Evolutionary conservation across 2,888 invertebrate genomes (phyloP), one percentile per base, ranked within the genome.

Genomic region (Drosophila histrio): DNA sequence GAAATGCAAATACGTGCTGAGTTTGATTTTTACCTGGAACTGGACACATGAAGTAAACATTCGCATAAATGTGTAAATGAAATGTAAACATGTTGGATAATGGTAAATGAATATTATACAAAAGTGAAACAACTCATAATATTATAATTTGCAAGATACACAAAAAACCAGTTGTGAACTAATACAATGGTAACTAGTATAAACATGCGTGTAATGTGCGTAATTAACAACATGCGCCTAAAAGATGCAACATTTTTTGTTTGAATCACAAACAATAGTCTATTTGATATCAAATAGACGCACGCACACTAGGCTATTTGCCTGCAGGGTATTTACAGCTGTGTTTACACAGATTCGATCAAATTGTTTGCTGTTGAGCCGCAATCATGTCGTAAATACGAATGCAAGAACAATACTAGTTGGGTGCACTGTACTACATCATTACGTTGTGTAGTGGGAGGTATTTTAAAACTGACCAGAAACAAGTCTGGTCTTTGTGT

Each of bases 341-440:
- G 22, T 43, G 30, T 32, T 49, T 44, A 24, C 49, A 54, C 30
- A 43, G 2, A 30, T 30, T 28, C 22, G 13, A 17, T 21, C 13
- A 17, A 32, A 52, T 43, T 32, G 44, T n/a, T 8, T 30, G 50
- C 50, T 47, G 46, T 34, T 32, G 32, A 53, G 38, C 58, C 52
- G 11, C 56, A 71, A 22, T 21, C 13, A 22, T 8, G 4, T 46
- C 22, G 58, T 24, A 52, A 58, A 41, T 57, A 22, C 34, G 28
- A 43, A 28, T 36, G 22, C 13, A 34, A 1, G 26, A 26, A 38
- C 17, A 17, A 21, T 21, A 43, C 21, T 6, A 32, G 3, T 19
- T 19, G 21, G 2, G 13, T 2, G 3, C 30, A 22, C 6, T 15
- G 22, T 13, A 15, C 6, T 22, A 21, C 28, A 30, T n/a, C n/a